phyloP scores from a whole-genome alignment of 2,888 invertebrate genomes.

The Aporophyla nigra region DNA sequence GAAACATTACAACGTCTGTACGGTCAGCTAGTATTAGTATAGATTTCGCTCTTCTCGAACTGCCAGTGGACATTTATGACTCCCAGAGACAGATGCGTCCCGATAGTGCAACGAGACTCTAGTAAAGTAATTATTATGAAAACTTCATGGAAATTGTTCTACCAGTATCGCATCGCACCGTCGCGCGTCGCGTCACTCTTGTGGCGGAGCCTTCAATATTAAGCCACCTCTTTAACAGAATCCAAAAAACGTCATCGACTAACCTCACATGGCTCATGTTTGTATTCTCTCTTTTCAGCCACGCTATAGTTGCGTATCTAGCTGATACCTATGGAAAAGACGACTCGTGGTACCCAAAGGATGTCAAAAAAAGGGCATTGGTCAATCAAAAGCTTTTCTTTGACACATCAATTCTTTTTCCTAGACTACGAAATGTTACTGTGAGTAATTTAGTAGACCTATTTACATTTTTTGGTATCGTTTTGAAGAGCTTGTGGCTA shows the following conservation, averaged over 20 bases:
- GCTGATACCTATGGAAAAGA: conserved; percentile 89
- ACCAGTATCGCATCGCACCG: too few species aligned
- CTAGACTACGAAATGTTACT: conserved; percentile 79
- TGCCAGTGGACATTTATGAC: too few species aligned
- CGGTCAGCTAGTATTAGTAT: too few species aligned
- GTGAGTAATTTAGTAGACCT: conserved; percentile 76
- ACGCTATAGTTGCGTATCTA: conserved; percentile 89
- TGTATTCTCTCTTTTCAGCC: conserved; percentile 75
- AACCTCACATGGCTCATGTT: neutral
- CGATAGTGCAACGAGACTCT: too few species aligned
- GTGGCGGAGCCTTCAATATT: neutral
- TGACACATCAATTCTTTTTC: conserved; percentile 87
- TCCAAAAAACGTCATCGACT: neutral
- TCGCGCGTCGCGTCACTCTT: too few species aligned
- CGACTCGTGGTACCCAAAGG: conserved; percentile 91
- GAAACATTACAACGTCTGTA: too few species aligned
- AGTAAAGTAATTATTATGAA: too few species aligned
- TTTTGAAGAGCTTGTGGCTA: too few species aligned
- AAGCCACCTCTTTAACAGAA: neutral
- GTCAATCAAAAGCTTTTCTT: conserved; percentile 91
- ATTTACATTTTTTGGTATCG: neutral
- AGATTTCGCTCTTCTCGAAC: too few species aligned
- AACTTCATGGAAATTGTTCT: too few species aligned
- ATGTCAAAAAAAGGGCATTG: conserved; percentile 86
- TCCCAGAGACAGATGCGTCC: too few species aligned